Percentiles rank a stretch among this genome's conserved stretches.
These are phyloP conservation scores for Numida meleagris DNA, from an alignment of 2,113 vertebrate species.

Conservation along the genomic window DNA sequence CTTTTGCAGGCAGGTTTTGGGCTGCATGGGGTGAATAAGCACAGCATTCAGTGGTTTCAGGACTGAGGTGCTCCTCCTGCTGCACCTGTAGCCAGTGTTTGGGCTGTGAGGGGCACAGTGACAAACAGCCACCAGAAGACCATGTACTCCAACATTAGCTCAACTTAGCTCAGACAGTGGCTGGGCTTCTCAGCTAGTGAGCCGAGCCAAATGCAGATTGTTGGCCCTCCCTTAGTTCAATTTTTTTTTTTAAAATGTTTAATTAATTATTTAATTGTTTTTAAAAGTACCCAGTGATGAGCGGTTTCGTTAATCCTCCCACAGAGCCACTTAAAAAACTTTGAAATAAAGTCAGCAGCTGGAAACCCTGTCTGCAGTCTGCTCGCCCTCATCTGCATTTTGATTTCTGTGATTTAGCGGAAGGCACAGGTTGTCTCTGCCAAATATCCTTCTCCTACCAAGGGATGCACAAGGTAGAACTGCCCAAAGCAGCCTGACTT, in stretches of 20 bases:
- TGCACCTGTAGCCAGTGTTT: neutral
- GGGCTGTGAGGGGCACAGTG: neutral
- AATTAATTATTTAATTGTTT: neutral
- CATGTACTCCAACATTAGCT: neutral
- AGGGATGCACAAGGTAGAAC: slow-evolving; percentile 82
- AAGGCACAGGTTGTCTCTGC: slow-evolving; percentile 86
- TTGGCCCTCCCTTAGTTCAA: neutral
- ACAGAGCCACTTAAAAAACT: slow-evolving; percentile 60
- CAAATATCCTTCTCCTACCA: slow-evolving; percentile 77
- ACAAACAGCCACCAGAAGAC: neutral
- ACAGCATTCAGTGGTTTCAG: neutral
- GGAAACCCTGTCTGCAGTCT: slow-evolving; percentile 66
- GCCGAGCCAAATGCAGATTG: neutral
- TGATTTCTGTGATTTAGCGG: slow-evolving; percentile 83
- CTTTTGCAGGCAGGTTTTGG: neutral
- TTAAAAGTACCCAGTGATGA: neutral
- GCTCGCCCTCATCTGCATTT: slow-evolving; percentile 81
- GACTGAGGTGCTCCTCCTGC: neutral
- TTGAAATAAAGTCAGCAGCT: slow-evolving; percentile 74
- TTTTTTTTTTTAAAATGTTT: neutral
- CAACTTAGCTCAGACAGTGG: neutral
- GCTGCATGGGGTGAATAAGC: neutral
- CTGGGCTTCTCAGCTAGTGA: neutral
- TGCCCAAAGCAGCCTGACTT: slow-evolving; percentile 86
- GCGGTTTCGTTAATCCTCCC: slow-evolving; percentile 42